phyloP scores from a whole-genome alignment of 1,140 invertebrate species.

The Hylaeus anthracinus region DNA sequence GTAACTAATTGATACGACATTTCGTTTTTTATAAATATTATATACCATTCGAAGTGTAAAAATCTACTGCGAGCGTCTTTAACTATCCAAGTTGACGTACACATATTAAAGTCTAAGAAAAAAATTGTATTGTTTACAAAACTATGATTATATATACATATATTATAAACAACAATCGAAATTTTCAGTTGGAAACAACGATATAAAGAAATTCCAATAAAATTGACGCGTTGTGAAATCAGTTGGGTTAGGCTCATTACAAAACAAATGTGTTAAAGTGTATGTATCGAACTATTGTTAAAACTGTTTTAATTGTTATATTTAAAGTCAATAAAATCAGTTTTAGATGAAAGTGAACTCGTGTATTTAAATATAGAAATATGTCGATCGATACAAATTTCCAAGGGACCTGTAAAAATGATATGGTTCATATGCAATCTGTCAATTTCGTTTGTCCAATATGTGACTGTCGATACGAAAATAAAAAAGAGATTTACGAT shows the following conservation, averaged over 20 bases:
- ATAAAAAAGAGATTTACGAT: slow-evolving; percentile 69
- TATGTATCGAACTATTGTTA: slow-evolving; percentile 3
- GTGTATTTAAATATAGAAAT: slow-evolving; percentile 3
- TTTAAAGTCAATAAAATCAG: background rate
- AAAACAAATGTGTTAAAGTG: background rate
- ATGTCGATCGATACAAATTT: slow-evolving; percentile 22
- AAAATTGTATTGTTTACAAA: background rate
- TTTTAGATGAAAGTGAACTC: background rate
- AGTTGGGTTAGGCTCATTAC: background rate
- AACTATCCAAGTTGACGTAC: background rate
- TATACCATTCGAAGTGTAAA: background rate
- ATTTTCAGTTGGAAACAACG: background rate
- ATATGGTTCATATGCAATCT: background rate
- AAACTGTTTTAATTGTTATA: slow-evolving; percentile 11
- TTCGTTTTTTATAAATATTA: background rate
- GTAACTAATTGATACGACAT: background rate
- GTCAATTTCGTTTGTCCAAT: slow-evolving; percentile 62
- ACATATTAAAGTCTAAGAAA: background rate
- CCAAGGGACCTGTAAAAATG: slow-evolving; percentile 7
- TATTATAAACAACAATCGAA: background rate
- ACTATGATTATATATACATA: background rate
- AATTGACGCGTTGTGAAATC: too few species aligned
- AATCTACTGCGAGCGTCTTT: background rate
- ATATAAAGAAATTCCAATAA: background rate
- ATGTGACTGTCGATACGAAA: slow-evolving; percentile 61